Base-by-base conservation (phyloP, 2,888 invertebrate genomes). In the Meteorus colon region DNA sequence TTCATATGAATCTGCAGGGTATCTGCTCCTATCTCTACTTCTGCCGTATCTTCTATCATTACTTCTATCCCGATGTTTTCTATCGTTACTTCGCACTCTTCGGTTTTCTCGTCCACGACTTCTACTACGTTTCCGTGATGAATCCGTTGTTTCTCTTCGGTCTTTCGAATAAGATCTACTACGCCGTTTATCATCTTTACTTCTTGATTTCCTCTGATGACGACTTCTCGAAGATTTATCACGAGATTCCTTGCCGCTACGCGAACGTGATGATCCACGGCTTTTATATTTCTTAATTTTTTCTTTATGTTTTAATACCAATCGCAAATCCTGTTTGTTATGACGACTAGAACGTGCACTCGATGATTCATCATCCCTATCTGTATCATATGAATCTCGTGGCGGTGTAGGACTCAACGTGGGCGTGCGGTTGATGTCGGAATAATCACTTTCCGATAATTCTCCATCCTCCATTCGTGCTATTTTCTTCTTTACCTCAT, bases 401-500 rank as follows among this genome's bases (percentile, higher is more conserved):
- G 82, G 75, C 0, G 83, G 86, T n/a, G 86, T 83, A 19, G 88
- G 89, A 80, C 88, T 89, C 51, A 89, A 77, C 0, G 88, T 87
- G 19, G 88, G 89, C 5, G 88, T 89, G 75, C 85, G 78, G 63
- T 86, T 84, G n/a, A 10, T 6, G 19, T 82, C 83, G 31, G 79
- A 78, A 69, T 55, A 19, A 8, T 77, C 79, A 69, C 88, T 89
- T 48, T 90, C 89, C 27, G 92, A 91, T 75, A 93, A 90, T 89
- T 94, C 93, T 0, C 93, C 93, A 80, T 94, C 93, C 88, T 94
- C 93, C 90, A 91, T 91, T 79, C 91, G 91, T 70, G 92, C 92
- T 19, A 92, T 92, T 84, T 91, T 93, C 76, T 91, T 91, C 75
- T 92, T 91, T 27, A 92, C 92, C 83, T 92, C 92, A 80, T 92